These are phyloP conservation scores for Drosophila robusta DNA, from an alignment of 2,888 invertebrate species.

Conservation along the genomic window DNA sequence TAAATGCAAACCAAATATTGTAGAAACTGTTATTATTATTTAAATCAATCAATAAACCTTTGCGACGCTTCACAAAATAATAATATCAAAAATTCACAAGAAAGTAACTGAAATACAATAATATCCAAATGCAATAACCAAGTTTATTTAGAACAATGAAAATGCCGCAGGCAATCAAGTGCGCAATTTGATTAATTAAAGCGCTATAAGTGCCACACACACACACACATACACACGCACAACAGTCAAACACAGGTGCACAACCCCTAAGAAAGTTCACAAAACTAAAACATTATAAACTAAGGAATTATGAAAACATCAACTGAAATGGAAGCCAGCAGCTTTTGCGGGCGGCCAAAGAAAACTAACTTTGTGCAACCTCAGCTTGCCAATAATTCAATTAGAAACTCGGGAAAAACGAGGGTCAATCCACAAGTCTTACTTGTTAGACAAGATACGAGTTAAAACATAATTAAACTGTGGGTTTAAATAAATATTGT, in stretches of 20 bases:
- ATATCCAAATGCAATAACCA: background rate
- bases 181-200: constrained; percentile 60
- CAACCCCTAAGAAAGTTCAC: constrained; percentile 8
- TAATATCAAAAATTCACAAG: constrained; percentile 1
- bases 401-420: constrained; percentile 50
- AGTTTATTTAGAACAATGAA: constrained; percentile 19
- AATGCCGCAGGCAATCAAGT: constrained; percentile 27
- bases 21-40: background rate
- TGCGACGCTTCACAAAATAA: constrained; percentile 12
- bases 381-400: constrained; percentile 59
- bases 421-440: constrained; percentile 6
- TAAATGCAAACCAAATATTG: background rate
- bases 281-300: constrained; percentile 25
- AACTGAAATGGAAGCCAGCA: constrained; percentile 43
- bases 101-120: background rate
- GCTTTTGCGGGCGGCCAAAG: constrained; percentile 37
- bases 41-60: constrained; percentile 11
- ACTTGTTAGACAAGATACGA: background rate
- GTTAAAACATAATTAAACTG: background rate
- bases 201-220: constrained; percentile 16
- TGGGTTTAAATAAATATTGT: too few relatives aligned
- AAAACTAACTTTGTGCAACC: constrained; percentile 56
- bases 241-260: constrained; percentile 1
- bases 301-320: constrained; percentile 11
- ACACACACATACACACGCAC: background rate